Percentiles rank a stretch among this genome's conserved stretches.
These are phyloP conservation scores for Drosophila subobscura DNA, from an alignment of 1,140 invertebrate genomes.

Conservation along the genomic window DNA sequence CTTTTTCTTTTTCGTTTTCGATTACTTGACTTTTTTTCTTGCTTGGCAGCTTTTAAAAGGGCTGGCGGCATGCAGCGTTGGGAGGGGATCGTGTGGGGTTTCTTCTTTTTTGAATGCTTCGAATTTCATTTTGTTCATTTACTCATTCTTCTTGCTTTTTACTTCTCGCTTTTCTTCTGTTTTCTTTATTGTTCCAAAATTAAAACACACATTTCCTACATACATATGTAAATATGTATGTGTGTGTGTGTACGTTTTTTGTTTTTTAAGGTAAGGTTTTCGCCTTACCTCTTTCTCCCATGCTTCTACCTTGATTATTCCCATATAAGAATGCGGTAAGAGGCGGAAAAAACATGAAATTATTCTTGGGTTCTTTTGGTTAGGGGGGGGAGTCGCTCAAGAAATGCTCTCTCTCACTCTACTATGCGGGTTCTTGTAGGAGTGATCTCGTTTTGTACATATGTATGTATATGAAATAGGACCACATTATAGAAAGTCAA, in stretches of 20 bases:
- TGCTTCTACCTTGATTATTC: too few species aligned
- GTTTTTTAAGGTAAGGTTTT: too few species aligned
- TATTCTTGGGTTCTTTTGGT: background rate
- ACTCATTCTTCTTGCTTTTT: conserved; percentile 37
- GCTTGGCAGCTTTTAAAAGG: conserved; percentile 13
- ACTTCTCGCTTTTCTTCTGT: conserved; percentile 39
- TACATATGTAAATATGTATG: too few species aligned
- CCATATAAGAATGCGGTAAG: conserved; percentile 5
- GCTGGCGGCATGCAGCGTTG: background rate
- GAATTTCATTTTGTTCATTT: conserved; percentile 53
- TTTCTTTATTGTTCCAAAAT: conserved; percentile 28
- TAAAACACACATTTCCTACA: too few species aligned
- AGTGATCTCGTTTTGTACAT: conserved; percentile 22
- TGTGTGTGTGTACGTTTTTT: too few species aligned
- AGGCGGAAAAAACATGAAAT: conserved; percentile 21
- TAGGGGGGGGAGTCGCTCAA: too few species aligned
- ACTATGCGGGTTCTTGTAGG: background rate
- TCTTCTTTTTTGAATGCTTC: conserved; percentile 42
- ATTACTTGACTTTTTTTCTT: conserved; percentile 49
- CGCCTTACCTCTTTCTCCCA: too few species aligned
- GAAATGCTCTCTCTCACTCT: conserved; percentile 1
- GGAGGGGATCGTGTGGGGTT: background rate
- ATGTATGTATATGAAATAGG: conserved; percentile 4
- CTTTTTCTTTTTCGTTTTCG: conserved; percentile 21
- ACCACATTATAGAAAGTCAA: background rate